Percentiles rank a stretch among this genome's conserved stretches.
phyloP scores from a whole-genome alignment of 2,113 vertebrate species.

The Girardinichthys multiradiatus region DNA sequence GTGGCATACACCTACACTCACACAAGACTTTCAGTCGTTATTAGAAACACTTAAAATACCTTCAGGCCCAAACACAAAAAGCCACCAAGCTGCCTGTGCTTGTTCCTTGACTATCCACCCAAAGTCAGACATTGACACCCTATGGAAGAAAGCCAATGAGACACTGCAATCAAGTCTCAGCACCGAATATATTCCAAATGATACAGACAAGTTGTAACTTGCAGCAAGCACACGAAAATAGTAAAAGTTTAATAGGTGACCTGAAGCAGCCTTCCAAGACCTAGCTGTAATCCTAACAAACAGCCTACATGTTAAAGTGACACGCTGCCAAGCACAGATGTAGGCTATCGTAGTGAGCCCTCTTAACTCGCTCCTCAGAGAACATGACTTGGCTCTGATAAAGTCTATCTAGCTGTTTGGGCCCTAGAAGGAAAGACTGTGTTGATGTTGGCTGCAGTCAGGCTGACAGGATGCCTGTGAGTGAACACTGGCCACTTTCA shows the following conservation, averaged over 20 bases:
- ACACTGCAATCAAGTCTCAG: slow-evolving; percentile 22
- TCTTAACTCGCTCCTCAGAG: slow-evolving; percentile 37
- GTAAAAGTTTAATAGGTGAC: slow-evolving; percentile 31
- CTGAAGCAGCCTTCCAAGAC: not conserved
- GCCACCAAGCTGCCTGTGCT: slow-evolving; percentile 28
- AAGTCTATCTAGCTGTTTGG: slow-evolving; percentile 25
- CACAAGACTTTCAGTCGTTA: slow-evolving; percentile 13
- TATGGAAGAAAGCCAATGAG: slow-evolving; percentile 37
- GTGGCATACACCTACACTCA: not conserved
- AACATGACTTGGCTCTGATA: slow-evolving; percentile 54
- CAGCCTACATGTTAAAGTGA: slow-evolving; percentile 41
- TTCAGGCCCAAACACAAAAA: slow-evolving; percentile 20
- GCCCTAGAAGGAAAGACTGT: slow-evolving; percentile 30
- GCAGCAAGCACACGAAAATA: slow-evolving; percentile 18
- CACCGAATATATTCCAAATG: slow-evolving; percentile 6
- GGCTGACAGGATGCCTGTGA: slow-evolving; percentile 57
- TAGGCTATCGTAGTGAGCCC: slow-evolving; percentile 32
- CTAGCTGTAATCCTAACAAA: slow-evolving; percentile 29
- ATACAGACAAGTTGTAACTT: slow-evolving; percentile 39
- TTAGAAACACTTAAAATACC: slow-evolving; percentile 24
- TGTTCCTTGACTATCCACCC: slow-evolving; percentile 32
- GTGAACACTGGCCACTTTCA: slow-evolving; percentile 55
- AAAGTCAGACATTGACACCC: slow-evolving; percentile 26
- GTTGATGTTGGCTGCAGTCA: slow-evolving; percentile 53
- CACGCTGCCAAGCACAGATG: slow-evolving; percentile 26